Conservation (phyloP, 2,888 invertebrate species). For the Agapostemon virescens region DNA sequence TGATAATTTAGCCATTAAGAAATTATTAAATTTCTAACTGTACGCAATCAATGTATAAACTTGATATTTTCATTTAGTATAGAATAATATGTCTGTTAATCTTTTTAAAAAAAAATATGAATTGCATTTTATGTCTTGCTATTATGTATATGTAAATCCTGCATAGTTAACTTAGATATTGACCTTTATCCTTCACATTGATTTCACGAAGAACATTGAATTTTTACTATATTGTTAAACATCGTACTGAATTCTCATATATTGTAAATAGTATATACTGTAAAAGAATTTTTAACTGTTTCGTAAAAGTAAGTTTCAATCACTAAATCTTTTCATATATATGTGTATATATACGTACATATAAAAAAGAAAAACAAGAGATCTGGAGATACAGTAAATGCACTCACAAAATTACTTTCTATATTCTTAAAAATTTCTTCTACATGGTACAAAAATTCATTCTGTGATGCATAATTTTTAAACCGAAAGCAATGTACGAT, state of each 20-base stretch:
- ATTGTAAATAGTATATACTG: slow-evolving; percentile 60
- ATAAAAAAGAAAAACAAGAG: slow-evolving; percentile 27
- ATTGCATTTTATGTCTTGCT: slow-evolving; percentile 55
- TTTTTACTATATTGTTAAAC: slow-evolving; percentile 45
- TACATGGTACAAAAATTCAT: slow-evolving; percentile 54
- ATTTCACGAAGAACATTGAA: slow-evolving; percentile 31
- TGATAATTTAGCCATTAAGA: slow-evolving; percentile 59
- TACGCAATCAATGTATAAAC: slow-evolving; percentile 53
- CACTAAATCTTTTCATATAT: slow-evolving; percentile 42
- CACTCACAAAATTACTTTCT: slow-evolving; percentile 55
- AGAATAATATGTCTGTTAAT: slow-evolving; percentile 46
- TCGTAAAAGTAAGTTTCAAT: slow-evolving; percentile 54
- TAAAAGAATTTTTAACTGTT: slow-evolving; percentile 59
- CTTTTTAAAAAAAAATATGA: slow-evolving; percentile 50
- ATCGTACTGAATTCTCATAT: slow-evolving; percentile 30
- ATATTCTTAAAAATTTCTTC: slow-evolving; percentile 39
- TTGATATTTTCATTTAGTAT: slow-evolving; percentile 52
- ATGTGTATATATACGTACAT: not conserved
- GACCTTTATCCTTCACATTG: slow-evolving; percentile 40
- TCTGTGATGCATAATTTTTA: slow-evolving; percentile 55
- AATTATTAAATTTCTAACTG: slow-evolving; percentile 64
- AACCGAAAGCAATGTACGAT: slow-evolving; percentile 50
- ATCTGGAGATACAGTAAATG: slow-evolving; percentile 49
- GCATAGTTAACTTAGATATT: slow-evolving; percentile 47
- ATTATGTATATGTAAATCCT: slow-evolving; percentile 47